Base-by-base conservation (phyloP, 2,797 vertebrate species). In the Neoniphon sammara region DNA sequence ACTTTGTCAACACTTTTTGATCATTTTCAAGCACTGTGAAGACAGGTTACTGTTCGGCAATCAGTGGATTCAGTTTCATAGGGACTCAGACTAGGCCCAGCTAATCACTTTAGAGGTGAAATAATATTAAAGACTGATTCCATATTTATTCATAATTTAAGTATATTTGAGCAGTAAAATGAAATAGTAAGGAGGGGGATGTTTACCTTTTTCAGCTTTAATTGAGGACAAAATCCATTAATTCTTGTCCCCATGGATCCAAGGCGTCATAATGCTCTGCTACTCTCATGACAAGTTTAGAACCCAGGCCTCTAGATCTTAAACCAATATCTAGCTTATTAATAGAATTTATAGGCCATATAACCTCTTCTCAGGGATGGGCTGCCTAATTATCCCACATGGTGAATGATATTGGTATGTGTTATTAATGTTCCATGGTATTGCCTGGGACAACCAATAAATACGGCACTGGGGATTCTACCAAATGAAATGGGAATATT, bases 291-390 rank as follows among this genome's bases (percentile, higher is more conserved):
- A 86, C 87, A 90, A 77, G 87, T 90, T 91, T 86, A 90, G 79
- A 88, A 76, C 74, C 39, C 47, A 72, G 75, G 75, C 77, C 78
- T 77, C 77, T 77, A 83, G 78, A 91, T 90, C 83, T 91, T 91
- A 89, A 91, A 92, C 88, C 87, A 91, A 92, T 91, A 90, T 83
- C 87, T 80, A 84, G 88, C 93, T 91, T 92, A 93, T 94, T 93
- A 93, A 92, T 92, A 90, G 74, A 93, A 93, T 93, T 91, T 91
- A 93, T 92, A 90, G 91, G 82, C 83, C 70, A 86, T 87, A 88
- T 90, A 91, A 80, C 66, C 34, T 87, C 79, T 88, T 90, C 82
- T 87, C 75, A 5, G 82, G 81, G 81, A 87, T 42, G 44, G 36
- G 82, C 73, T 75, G 75, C 83, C 90, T 93, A 93, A 93, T 94